Conservation (phyloP, 64 coral and sea anemone species). For the Actinia tenebrosa region DNA sequence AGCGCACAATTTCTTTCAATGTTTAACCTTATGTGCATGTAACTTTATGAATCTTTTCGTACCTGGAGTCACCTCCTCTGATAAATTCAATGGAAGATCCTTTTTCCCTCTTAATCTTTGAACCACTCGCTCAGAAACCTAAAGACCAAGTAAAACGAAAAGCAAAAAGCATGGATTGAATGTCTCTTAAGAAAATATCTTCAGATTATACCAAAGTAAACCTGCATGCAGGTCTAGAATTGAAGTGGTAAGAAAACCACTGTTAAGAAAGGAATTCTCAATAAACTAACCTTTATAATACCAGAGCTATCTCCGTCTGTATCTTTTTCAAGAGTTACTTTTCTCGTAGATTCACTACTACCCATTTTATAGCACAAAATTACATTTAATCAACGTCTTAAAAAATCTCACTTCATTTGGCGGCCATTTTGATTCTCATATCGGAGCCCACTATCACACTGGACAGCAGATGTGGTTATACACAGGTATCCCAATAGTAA, state of each 20-base stretch:
- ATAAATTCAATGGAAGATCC: slow-evolving; percentile 54
- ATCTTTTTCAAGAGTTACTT: slow-evolving; percentile 77
- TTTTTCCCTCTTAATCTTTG: slow-evolving; percentile 64
- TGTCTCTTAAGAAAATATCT: too few species aligned
- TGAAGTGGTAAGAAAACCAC: background rate
- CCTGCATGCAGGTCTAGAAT: background rate
- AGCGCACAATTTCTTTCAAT: background rate
- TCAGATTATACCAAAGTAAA: background rate
- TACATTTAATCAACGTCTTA: background rate
- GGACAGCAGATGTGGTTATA: background rate
- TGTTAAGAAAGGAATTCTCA: background rate
- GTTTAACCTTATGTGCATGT: background rate
- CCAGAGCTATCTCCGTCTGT: slow-evolving; percentile 48
- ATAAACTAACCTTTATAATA: slow-evolving; percentile 64
- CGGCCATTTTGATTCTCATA: slow-evolving; percentile 16
- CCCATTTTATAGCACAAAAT: slow-evolving; percentile 47
- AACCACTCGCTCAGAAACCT: slow-evolving; percentile 85
- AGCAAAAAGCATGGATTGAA: background rate
- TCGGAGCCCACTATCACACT: background rate
- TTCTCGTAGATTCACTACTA: slow-evolving; percentile 87
- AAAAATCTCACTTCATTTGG: background rate
- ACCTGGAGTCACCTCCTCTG: slow-evolving; percentile 72
- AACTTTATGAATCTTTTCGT: background rate
- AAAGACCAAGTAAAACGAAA: background rate
- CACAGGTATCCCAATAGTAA: slow-evolving; percentile 15